phyloP scores from a whole-genome alignment of 2,113 vertebrate genomes.

The Heteronetta atricapilla region DNA sequence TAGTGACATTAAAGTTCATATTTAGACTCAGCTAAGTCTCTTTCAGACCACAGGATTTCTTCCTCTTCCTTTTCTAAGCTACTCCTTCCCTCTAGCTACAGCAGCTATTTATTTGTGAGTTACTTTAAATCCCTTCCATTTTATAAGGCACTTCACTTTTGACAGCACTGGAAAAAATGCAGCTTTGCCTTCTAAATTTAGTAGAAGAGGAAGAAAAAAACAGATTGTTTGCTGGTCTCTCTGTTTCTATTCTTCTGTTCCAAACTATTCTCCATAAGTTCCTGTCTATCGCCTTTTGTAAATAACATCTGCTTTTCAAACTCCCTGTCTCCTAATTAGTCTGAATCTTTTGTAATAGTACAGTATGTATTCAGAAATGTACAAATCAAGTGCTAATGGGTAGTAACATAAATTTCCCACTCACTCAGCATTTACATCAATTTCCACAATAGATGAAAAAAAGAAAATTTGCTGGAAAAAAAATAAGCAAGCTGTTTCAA shows the following conservation, averaged over 20 bases:
- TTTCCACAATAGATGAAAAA: conserved; percentile 16
- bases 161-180: conserved; percentile 50
- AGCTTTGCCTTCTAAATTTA: conserved; percentile 61
- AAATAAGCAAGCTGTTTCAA: background rate
- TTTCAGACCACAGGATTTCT: conserved; percentile 15
- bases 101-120: conserved; percentile 55
- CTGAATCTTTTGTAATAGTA: background rate
- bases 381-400: conserved; percentile 55
- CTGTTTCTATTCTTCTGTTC: conserved; percentile 52
- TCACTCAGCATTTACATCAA: conserved; percentile 27
- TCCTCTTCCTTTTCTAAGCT: conserved; percentile 33
- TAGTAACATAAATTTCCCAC: conserved; percentile 32
- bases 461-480: background rate
- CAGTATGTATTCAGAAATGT: conserved; percentile 16
- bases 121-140: conserved; percentile 61
- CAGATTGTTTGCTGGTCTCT: conserved; percentile 52
- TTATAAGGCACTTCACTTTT: conserved; percentile 60
- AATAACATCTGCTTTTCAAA: conserved; percentile 71
- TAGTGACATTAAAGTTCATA: conserved; percentile 22
- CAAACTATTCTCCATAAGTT: conserved; percentile 57
- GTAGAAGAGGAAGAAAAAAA: background rate
- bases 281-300: conserved; percentile 47
- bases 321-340: conserved; percentile 58
- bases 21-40: conserved; percentile 42
- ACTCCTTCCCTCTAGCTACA: conserved; percentile 44